phyloP scores from a whole-genome alignment of 2,888 invertebrate species.

The Torymus tubicola region DNA sequence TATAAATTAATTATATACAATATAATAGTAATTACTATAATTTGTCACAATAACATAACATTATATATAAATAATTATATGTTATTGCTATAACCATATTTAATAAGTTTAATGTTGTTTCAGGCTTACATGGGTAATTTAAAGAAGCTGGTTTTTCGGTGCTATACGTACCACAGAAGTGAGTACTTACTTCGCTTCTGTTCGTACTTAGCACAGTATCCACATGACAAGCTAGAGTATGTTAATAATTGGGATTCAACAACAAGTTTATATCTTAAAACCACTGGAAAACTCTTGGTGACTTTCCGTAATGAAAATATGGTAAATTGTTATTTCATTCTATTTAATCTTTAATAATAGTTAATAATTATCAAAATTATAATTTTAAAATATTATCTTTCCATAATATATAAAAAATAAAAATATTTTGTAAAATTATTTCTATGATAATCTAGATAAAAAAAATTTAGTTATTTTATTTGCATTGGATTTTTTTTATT shows the following conservation, averaged over 20 bases:
- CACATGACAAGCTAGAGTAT: slow-evolving; percentile 81
- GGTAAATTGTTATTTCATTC: slow-evolving; percentile 73
- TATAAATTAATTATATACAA: too few species aligned
- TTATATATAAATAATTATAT: too few species aligned
- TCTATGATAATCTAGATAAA: not conserved
- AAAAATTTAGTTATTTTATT: too few species aligned
- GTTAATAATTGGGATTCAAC: slow-evolving; percentile 86
- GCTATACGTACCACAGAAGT: slow-evolving; percentile 85
- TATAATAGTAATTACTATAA: too few species aligned
- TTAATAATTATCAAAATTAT: not conserved
- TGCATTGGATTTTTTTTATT: too few species aligned
- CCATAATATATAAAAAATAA: too few species aligned
- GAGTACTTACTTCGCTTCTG: slow-evolving; percentile 84
- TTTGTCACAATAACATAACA: too few species aligned
- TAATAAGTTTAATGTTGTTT: slow-evolving; percentile 50
- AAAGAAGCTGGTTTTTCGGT: slow-evolving; percentile 82
- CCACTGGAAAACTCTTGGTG: slow-evolving; percentile 82
- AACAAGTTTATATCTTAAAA: slow-evolving; percentile 83
- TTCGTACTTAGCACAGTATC: slow-evolving; percentile 82
- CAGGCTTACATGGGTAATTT: slow-evolving; percentile 81
- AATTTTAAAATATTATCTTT: not conserved
- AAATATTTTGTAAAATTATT: not conserved
- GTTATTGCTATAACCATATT: not conserved
- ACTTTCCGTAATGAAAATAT: slow-evolving; percentile 87
- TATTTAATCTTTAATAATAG: not conserved